phyloP scores from a whole-genome alignment of 2,113 vertebrate species.

The Cavia porcellus region DNA sequence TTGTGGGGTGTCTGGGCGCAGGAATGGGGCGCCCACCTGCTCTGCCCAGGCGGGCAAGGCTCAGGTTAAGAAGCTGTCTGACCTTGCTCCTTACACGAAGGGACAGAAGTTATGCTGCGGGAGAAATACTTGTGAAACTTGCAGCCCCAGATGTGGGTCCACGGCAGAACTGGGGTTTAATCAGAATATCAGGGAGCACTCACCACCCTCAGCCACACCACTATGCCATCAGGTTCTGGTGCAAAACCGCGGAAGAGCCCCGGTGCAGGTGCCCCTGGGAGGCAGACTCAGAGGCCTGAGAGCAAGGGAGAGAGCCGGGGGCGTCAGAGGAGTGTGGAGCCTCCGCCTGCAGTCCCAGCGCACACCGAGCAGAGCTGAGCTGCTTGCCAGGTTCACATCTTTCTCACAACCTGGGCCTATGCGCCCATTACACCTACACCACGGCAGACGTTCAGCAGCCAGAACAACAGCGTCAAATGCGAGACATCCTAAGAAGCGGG shows the following conservation, averaged over 20 bases:
- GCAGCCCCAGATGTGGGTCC: rapidly evolving
- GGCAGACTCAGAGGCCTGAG: neutral
- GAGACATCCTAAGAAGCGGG: neutral
- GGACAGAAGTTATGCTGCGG: rapidly evolving
- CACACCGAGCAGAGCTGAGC: neutral
- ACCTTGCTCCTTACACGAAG: neutral
- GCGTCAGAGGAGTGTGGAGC: rapidly evolving
- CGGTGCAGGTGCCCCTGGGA: neutral
- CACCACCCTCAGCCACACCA: too few relatives aligned
- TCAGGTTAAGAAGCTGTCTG: neutral
- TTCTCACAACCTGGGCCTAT: neutral
- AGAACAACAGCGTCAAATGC: neutral
- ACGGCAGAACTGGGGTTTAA: neutral
- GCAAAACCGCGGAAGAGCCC: neutral
- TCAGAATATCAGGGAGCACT: too few relatives aligned
- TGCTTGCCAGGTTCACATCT: too few relatives aligned
- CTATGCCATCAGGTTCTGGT: rapidly evolving
- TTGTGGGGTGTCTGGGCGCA: neutral
- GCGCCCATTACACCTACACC: neutral
- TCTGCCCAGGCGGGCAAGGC: neutral
- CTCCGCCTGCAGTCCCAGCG: too few relatives aligned
- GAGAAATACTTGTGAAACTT: neutral
- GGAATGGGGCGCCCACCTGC: neutral
- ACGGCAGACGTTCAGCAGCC: neutral
- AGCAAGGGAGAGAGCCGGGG: neutral